phyloP scores from a whole-genome alignment of 2,113 vertebrate genomes.

The Bubo bubo region DNA sequence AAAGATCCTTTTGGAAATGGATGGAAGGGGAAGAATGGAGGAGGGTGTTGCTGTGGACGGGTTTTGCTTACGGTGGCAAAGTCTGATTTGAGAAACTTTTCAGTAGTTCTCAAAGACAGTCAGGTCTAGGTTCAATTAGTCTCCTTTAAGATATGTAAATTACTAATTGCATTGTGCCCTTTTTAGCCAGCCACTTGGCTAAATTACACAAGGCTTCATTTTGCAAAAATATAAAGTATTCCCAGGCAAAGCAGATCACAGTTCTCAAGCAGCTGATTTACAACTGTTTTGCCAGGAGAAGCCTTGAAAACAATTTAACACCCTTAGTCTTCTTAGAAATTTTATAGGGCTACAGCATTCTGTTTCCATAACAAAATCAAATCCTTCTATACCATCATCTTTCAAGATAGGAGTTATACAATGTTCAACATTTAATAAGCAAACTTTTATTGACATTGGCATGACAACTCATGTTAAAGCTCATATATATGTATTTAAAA shows the following conservation, averaged over 20 bases:
- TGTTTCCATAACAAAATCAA: neutral
- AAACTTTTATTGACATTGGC: neutral
- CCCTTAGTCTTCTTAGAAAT: neutral
- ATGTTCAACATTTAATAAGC: neutral
- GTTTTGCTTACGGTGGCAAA: neutral
- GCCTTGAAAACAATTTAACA: neutral
- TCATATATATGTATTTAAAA: neutral
- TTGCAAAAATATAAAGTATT: constrained; percentile 15
- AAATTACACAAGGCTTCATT: neutral
- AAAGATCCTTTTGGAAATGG: neutral
- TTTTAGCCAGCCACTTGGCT: neutral
- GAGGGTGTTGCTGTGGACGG: neutral
- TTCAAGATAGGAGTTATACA: neutral
- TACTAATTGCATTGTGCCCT: neutral
- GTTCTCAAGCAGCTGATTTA: neutral
- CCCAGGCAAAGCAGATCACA: neutral
- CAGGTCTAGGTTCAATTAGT: neutral
- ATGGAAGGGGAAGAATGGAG: neutral
- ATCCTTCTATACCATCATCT: neutral
- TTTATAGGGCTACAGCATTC: neutral
- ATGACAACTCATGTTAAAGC: neutral
- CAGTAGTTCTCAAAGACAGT: neutral
- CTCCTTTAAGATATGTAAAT: constrained; percentile 13
- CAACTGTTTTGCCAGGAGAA: neutral
- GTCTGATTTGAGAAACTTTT: neutral